Conservation (phyloP, 2,797 vertebrate species). For the Sciurus carolinensis region DNA sequence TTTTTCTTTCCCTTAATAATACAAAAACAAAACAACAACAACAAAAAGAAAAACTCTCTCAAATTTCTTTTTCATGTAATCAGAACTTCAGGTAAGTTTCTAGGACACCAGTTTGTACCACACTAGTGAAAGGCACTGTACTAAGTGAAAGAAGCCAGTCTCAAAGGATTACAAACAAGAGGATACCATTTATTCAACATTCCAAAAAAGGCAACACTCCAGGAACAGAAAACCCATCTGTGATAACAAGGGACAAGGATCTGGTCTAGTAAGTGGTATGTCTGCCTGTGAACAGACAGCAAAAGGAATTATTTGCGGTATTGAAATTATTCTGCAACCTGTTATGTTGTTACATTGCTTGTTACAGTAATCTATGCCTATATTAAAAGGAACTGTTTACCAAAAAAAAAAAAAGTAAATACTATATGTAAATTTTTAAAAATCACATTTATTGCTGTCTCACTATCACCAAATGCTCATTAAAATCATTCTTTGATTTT, state of each 20-base stretch:
- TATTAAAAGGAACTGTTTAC: not conserved
- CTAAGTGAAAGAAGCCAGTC: slow-evolving; percentile 10
- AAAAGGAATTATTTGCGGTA: not conserved
- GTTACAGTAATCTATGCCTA: not conserved
- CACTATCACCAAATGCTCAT: not conserved
- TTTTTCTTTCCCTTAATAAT: slow-evolving; percentile 17
- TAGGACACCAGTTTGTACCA: not conserved
- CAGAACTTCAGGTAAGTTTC: slow-evolving; percentile 32
- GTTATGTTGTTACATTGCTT: not conserved
- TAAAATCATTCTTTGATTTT: slow-evolving; percentile 14
- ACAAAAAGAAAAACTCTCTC: not conserved
- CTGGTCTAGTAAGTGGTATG: not conserved
- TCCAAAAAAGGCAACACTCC: not conserved
- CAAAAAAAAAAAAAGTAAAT: slow-evolving; percentile 23
- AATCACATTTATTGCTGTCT: not conserved
- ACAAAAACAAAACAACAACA: not conserved
- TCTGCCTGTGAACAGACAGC: not conserved
- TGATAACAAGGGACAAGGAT: not conserved
- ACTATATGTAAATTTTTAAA: not conserved
- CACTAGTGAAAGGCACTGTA: not conserved
- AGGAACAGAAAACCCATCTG: not conserved
- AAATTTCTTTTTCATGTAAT: slow-evolving; percentile 49
- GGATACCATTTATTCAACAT: not conserved
- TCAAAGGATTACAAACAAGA: not conserved
- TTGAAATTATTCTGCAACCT: slow-evolving; percentile 27